phyloP scores from a whole-genome alignment of 2,888 invertebrate species.

The Synanthedon tipuliformis region DNA sequence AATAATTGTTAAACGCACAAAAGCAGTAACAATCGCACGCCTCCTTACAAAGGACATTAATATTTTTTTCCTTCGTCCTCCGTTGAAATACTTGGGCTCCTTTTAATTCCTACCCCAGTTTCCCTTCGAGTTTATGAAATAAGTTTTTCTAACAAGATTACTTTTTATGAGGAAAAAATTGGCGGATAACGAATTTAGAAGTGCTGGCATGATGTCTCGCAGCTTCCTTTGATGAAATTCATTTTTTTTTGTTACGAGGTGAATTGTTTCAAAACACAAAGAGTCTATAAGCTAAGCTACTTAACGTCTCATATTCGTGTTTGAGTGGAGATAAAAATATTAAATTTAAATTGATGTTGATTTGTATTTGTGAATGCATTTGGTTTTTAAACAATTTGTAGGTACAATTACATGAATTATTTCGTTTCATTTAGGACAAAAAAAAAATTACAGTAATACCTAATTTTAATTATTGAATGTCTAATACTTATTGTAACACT shows the following conservation, averaged over 20 bases:
- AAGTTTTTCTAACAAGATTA: slow-evolving; percentile 65
- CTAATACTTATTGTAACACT: no score
- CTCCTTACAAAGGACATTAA: slow-evolving; percentile 49
- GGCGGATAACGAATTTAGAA: slow-evolving; percentile 54
- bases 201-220: slow-evolving; percentile 17
- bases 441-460: no score
- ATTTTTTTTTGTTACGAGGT: slow-evolving; percentile 11
- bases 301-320: slow-evolving; percentile 29
- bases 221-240: slow-evolving; percentile 14
- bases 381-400: no score
- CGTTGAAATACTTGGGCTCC: slow-evolving; percentile 16
- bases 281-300: slow-evolving; percentile 33
- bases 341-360: slow-evolving; percentile 7
- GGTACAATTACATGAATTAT: no score
- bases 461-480: no score
- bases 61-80: slow-evolving; percentile 18
- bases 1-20: slow-evolving; percentile 43
- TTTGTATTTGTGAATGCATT: neutral
- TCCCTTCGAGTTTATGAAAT: slow-evolving; percentile 51
- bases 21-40: slow-evolving; percentile 33
- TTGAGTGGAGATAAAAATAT: slow-evolving; percentile 5
- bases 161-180: slow-evolving; percentile 60
- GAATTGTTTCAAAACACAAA: slow-evolving; percentile 25
- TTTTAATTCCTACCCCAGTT: slow-evolving; percentile 47
- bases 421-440: no score